A percentile compares a stretch with the other conserved stretches of the same genome.
Evolutionary conservation across 1,140 invertebrate genomes (phyloP).

Genomic region (Tigriopus japonicus): DNA sequence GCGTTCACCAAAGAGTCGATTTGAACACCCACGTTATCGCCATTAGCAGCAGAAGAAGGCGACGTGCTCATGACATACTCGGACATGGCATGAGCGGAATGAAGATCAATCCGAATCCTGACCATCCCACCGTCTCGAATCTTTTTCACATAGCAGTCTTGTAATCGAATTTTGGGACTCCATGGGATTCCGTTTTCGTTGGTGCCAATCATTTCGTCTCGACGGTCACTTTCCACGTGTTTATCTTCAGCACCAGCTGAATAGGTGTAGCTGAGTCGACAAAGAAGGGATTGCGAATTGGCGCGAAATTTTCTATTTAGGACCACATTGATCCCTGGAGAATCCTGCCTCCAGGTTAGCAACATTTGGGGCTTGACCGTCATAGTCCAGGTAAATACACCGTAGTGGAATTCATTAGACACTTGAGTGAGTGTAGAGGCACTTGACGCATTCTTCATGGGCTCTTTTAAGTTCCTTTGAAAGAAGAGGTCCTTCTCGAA

Average conservation of each 20-base stretch:
- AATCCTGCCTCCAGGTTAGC: background rate
- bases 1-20: no score
- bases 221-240: background rate
- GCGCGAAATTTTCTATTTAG: no score
- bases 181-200: background rate
- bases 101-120: background rate
- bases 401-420: constrained; percentile 1
- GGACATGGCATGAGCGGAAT: constrained; percentile 1
- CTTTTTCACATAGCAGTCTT: background rate
- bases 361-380: background rate
- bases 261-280: no score
- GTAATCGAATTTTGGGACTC: background rate
- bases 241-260: no score
- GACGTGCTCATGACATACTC: background rate
- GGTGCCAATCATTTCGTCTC: background rate
- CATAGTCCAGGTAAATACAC: constrained; percentile 1
- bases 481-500: constrained; percentile 49
- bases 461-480: background rate
- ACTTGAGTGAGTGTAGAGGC: no score
- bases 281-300: no score
- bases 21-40: no score
- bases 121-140: background rate
- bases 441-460: background rate
- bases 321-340: no score
- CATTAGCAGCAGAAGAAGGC: no score